Base-by-base conservation (phyloP, 2,888 invertebrate species). In the Leucozona laternaria region DNA sequence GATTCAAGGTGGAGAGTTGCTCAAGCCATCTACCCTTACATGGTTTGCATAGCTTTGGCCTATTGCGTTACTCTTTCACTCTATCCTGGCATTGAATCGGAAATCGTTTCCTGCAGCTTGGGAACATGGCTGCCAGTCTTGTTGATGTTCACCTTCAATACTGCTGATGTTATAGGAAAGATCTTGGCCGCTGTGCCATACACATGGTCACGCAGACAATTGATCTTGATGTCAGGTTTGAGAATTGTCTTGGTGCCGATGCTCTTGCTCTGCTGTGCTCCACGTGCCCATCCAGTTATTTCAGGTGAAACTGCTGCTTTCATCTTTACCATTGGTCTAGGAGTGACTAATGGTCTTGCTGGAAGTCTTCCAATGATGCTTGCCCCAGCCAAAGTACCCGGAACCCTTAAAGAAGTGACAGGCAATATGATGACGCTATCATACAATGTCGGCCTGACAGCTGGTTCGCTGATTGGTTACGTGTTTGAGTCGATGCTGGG, bases 381-480 rank as follows among this genome's bases (percentile, higher is more conserved):
- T 90, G 98, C 98, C 0, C 97, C 98, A 1, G 95, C 96, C 58
- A 95, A 97, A 90, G 97, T 98, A 6, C 95, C 97, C 15, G 96
- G 97, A 80, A 96, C 97, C 71, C 95, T 97, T 89, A 94, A 97
- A 53, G 98, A 98, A 93, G 95, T 98, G 8, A 97, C 97, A 81
- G 98, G 98, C 95, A 98, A 98, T 91, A 97, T 98, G 92, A 98
- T 98, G 98, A 98, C 98, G 0, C 92, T 98, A 2, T 97, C 97
- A 0, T 98, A 98, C 93, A 97, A 97, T 92, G 95, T 97, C 48
- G 98, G 98, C 0, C 93, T 98, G 66, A 96, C 97, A 0, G 95
- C 96, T 0, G 98, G 98, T 1, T 96, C 97, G 0, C 92, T 97
- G 20, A 95, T 97, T 71, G 97, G 98, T 0, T 98, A 98, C 90